Evolutionary conservation across 2,113 vertebrate genomes (phyloP).

Genomic region (Catagonus wagneri): DNA sequence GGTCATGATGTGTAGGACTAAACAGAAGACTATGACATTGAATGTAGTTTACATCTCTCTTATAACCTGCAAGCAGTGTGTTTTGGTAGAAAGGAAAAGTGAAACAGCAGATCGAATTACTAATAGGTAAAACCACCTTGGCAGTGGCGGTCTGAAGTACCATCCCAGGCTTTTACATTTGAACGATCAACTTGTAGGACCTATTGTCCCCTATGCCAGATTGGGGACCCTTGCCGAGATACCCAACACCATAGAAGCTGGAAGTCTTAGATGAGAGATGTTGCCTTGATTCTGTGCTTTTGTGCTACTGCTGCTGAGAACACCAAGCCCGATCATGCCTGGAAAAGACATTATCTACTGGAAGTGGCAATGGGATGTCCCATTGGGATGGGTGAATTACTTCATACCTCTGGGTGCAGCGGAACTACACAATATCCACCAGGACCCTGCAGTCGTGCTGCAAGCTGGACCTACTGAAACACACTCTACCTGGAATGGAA

Average conservation of each 20-base stretch:
- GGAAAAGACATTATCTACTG: background rate
- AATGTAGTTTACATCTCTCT: background rate
- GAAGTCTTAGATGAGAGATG: background rate
- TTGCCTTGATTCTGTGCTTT: background rate
- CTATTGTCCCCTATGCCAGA: background rate
- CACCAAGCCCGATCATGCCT: background rate
- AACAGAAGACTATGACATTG: background rate
- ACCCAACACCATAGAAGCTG: background rate
- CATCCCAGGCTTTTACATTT: background rate
- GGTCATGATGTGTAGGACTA: background rate
- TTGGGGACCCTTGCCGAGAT: background rate
- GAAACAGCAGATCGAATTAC: background rate
- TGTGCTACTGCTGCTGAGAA: background rate
- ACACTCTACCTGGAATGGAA: background rate
- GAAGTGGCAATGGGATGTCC: background rate
- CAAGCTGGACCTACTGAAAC: background rate
- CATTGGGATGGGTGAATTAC: background rate
- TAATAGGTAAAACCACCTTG: background rate
- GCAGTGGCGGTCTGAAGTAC: background rate
- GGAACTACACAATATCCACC: background rate
- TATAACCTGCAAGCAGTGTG: background rate
- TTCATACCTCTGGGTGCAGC: background rate
- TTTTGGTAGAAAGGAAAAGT: background rate
- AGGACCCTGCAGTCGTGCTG: background rate
- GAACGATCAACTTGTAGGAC: background rate